phyloP scores from a whole-genome alignment of 2,113 vertebrate species.

The human (Homo sapiens) region DNA sequence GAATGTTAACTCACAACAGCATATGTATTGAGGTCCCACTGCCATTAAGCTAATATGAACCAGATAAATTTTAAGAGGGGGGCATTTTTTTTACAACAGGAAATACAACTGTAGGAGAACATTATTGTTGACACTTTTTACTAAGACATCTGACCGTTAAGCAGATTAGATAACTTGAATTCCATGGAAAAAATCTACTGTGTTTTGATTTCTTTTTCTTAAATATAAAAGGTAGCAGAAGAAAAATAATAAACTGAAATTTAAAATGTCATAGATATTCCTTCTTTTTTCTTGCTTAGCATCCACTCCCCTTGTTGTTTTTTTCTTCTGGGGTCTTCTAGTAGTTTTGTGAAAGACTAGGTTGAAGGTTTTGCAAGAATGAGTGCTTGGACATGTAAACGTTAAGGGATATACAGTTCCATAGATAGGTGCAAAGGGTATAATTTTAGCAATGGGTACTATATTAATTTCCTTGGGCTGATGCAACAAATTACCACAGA shows the following conservation, averaged over 20 bases:
- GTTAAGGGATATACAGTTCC: background rate
- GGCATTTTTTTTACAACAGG: too few species aligned
- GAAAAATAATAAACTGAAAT: background rate
- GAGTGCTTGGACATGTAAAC: background rate
- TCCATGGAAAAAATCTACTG: background rate
- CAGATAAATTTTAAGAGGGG: background rate
- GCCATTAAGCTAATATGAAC: background rate
- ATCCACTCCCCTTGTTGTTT: background rate
- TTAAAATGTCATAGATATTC: background rate
- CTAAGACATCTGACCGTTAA: background rate
- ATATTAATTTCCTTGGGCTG: background rate
- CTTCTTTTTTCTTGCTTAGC: background rate
- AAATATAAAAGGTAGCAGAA: background rate
- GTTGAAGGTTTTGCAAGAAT: slow-evolving; percentile 18
- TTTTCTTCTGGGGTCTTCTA: background rate
- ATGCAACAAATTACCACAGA: background rate
- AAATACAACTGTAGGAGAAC: background rate
- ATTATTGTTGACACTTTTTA: background rate
- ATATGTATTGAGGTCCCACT: background rate
- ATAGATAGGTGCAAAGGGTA: background rate
- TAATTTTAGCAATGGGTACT: background rate
- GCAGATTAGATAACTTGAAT: background rate
- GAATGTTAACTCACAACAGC: background rate
- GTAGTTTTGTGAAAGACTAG: background rate
- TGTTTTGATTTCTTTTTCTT: background rate